phyloP scores from a whole-genome alignment of 2,797 vertebrate species.

The Champsocephalus esox region DNA sequence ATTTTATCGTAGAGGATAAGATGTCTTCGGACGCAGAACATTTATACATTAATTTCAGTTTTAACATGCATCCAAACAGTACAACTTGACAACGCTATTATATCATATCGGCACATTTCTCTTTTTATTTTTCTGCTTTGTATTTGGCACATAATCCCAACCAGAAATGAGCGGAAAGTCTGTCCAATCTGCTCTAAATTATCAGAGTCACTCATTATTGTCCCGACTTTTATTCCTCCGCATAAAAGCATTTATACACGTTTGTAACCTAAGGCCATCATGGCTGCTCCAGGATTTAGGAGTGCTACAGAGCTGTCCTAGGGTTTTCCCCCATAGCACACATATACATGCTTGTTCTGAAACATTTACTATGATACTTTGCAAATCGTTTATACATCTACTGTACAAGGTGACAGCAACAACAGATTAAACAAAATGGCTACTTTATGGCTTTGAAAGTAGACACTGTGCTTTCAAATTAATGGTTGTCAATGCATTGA shows the following conservation, averaged over 20 bases:
- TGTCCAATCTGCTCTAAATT: constrained; percentile 17
- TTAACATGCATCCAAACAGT: constrained; percentile 5
- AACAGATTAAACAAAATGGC: constrained; percentile 43
- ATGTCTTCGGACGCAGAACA: neutral
- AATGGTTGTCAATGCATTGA: constrained; percentile 42
- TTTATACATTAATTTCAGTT: neutral
- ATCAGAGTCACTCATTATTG: constrained; percentile 1
- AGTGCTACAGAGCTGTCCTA: constrained; percentile 13
- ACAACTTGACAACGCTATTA: neutral
- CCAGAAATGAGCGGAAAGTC: constrained; percentile 2
- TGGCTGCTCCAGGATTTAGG: constrained; percentile 15
- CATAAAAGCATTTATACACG: constrained; percentile 23
- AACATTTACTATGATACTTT: constrained; percentile 17
- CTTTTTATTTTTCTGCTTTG: neutral
- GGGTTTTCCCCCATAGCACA: constrained; percentile 38
- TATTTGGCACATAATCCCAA: constrained; percentile 1
- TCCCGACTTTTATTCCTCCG: neutral
- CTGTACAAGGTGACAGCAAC: constrained; percentile 34
- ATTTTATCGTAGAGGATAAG: constrained; percentile 9
- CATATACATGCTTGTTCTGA: neutral
- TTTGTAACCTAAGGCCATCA: neutral
- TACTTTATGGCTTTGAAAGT: constrained; percentile 52
- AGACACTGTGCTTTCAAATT: constrained; percentile 26
- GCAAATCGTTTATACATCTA: constrained; percentile 15
- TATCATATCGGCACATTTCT: neutral